Evolutionary conservation across 2,113 vertebrate species (phyloP), one percentile per base, ranked within the genome.

Genomic region (Osmerus eperlanus): DNA sequence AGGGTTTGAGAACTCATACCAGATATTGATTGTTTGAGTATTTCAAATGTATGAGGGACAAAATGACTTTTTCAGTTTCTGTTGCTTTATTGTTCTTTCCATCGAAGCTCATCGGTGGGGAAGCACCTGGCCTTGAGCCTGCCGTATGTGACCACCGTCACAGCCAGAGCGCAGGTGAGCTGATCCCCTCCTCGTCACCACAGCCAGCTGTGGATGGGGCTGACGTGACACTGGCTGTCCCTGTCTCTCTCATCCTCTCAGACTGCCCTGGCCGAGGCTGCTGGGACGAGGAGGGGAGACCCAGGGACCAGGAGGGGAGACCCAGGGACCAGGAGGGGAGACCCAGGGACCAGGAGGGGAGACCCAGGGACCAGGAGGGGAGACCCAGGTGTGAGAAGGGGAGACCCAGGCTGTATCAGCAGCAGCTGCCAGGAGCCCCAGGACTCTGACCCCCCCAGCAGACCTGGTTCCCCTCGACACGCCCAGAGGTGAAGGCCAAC

Each of bases 61-160:
- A 23, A 36, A 70, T n/a, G 23, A 36, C 4, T 8, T 52, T 14
- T 18, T 56, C 51, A 25, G 47, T 19, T 15, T 65, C 15, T 62
- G 4, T 32, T 73, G 16, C 3, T 19, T 21, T 59, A 56, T 21
- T 66, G 87, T 91, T 2, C 86, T 59, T 87, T 91, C 89, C 78
- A 7, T 90, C 97, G 95, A 90, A 96, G 93, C 78, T 92, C 94
- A 74, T 93, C 94, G 18, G 89, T 96, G 92, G 94, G 95, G 79
- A 97, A 96, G 90, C 95, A 91, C 61, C 92, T 96, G 85, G 93
- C 94, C 59, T 92, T 91, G 77, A 93, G 85, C 89, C 89, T 94
- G 77, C 91, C 93, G 75, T 94, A 94, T 51, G 94, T 94, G 85
- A 88, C 86, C 71, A 89, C 91, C 84, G 90, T 95, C 78, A 94